These are phyloP conservation scores for Melinaea marsaeus DNA, from an alignment of 2,888 invertebrate genomes.

Conservation along the genomic window DNA sequence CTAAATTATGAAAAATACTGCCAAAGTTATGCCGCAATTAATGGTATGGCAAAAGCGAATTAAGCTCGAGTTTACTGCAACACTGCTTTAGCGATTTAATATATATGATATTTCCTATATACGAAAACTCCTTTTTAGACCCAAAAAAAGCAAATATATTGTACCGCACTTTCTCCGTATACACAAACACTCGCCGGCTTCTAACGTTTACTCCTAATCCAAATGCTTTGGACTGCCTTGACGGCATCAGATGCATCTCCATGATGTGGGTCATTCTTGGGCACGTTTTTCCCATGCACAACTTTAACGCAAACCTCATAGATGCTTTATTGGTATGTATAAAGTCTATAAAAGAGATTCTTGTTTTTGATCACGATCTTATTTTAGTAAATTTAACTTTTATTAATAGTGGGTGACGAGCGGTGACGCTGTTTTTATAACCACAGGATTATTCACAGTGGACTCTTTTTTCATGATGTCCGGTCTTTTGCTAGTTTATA, in stretches of 20 bases:
- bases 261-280: slow-evolving; percentile 73
- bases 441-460: slow-evolving; percentile 71
- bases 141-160: slow-evolving; percentile 43
- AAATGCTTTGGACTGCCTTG: slow-evolving; percentile 61
- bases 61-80: background rate
- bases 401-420: slow-evolving; percentile 56
- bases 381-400: background rate
- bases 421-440: slow-evolving; percentile 52
- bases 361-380: background rate
- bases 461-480: slow-evolving; percentile 80
- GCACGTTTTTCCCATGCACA: slow-evolving; percentile 48
- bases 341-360: background rate
- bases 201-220: slow-evolving; percentile 49
- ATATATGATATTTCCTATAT: too few species aligned
- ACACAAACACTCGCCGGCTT: slow-evolving; percentile 61
- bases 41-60: background rate
- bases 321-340: slow-evolving; percentile 41
- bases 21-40: too few species aligned
- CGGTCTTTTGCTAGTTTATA: slow-evolving; percentile 59
- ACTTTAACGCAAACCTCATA: slow-evolving; percentile 41
- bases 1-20: too few species aligned
- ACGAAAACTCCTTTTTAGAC: slow-evolving; percentile 39
- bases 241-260: slow-evolving; percentile 66
- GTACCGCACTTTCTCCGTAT: slow-evolving; percentile 49
- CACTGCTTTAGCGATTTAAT: background rate